Percentiles rank a stretch among this genome's conserved stretches.
Evolutionary conservation across 2,113 vertebrate genomes (phyloP).

Genomic region (Acinonyx jubatus): DNA sequence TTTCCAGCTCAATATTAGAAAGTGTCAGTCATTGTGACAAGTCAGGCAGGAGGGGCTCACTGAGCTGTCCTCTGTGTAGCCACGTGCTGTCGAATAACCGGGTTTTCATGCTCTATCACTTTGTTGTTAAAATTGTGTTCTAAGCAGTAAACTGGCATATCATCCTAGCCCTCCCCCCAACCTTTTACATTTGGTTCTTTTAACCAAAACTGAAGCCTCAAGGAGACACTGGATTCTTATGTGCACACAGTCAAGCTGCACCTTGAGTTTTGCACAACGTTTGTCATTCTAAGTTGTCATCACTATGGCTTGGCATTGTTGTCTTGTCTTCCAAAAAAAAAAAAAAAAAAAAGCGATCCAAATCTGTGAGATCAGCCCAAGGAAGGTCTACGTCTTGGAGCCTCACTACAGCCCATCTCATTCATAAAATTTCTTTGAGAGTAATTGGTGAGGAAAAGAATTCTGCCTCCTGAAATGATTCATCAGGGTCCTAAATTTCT

Average conservation of each 20-base stretch:
- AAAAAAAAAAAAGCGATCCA: background rate
- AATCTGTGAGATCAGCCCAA: background rate
- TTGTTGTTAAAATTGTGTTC: constrained; percentile 84
- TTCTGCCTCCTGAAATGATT: background rate
- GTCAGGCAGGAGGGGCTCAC: constrained; percentile 78
- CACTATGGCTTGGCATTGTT: background rate
- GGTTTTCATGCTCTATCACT: constrained; percentile 82
- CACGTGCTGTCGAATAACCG: constrained; percentile 82
- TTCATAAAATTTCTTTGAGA: constrained; percentile 26
- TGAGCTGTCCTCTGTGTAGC: constrained; percentile 79
- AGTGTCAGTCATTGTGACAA: constrained; percentile 88
- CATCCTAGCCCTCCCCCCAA: constrained; percentile 22
- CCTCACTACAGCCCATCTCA: background rate
- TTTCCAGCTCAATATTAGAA: constrained; percentile 90
- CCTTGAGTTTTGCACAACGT: background rate
- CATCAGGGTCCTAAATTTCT: background rate
- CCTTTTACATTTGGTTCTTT: constrained; percentile 72
- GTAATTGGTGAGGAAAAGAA: background rate
- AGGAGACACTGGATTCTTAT: background rate
- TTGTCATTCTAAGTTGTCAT: background rate
- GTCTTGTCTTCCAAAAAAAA: background rate
- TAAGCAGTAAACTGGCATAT: constrained; percentile 76
- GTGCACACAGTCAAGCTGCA: background rate
- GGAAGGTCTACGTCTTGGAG: background rate
- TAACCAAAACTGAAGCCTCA: constrained; percentile 73